Evolutionary conservation across 2,113 vertebrate species (phyloP).

Genomic region (Anthoscopus minutus): DNA sequence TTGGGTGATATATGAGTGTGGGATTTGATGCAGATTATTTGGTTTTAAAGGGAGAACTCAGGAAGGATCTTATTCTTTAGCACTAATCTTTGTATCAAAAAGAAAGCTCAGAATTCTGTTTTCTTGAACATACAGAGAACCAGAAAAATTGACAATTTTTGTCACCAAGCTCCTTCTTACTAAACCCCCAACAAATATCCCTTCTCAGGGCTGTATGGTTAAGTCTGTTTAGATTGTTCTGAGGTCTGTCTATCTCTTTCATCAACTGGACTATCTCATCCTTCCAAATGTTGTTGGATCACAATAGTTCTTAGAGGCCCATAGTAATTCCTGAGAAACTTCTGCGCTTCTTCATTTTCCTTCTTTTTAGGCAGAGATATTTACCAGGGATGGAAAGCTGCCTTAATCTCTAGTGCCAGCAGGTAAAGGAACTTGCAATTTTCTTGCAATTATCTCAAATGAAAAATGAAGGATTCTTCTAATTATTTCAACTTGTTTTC

Average conservation of each 20-base stretch:
- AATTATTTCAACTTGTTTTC: background rate
- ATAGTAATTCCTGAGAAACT: background rate
- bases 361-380: background rate
- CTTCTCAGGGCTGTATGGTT: background rate
- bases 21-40: background rate
- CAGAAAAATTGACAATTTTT: background rate
- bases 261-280: background rate
- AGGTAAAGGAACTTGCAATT: background rate
- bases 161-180: background rate
- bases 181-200: background rate
- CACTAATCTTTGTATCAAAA: background rate
- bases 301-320: background rate
- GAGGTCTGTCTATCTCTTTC: background rate
- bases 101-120: background rate
- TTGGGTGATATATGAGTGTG: background rate
- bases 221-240: background rate
- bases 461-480: background rate
- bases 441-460: background rate
- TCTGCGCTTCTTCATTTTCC: background rate
- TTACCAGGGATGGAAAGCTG: background rate
- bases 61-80: background rate
- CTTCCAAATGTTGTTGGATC: background rate
- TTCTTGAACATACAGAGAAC: background rate
- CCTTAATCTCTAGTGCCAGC: background rate
- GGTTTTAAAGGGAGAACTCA: background rate